Evolutionary conservation across 1,140 invertebrate genomes (phyloP).

Genomic region (Pachypeltis micranthus): DNA sequence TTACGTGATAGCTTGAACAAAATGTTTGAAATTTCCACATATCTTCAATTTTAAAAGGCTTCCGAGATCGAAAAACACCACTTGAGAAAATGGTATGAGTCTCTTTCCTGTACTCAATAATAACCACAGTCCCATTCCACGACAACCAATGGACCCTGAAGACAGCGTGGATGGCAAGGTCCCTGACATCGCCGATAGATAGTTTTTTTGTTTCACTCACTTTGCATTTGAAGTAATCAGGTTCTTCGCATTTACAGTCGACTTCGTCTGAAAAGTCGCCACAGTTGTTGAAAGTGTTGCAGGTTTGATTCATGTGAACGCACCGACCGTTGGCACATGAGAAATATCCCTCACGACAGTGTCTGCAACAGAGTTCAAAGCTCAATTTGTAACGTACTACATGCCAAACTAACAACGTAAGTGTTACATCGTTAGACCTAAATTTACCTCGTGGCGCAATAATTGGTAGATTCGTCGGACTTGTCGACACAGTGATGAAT

Average conservation of each 20-base stretch:
- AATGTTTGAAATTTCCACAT: no score
- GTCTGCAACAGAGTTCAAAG: neutral
- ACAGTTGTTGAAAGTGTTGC: constrained; percentile 36
- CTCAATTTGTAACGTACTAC: no score
- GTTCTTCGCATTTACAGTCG: constrained; percentile 18
- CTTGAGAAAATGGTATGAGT: no score
- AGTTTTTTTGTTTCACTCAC: neutral
- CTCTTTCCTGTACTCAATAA: no score
- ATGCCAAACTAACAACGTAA: no score
- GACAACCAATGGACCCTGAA: no score
- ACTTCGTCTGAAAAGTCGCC: constrained; percentile 35
- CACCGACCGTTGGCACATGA: constrained; percentile 42
- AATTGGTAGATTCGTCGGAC: constrained; percentile 52
- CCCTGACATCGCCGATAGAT: neutral
- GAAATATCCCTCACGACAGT: constrained; percentile 3
- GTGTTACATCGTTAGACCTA: neutral
- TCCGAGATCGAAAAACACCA: no score
- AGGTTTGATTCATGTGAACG: constrained; percentile 33
- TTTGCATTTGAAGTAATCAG: neutral
- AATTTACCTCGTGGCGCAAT: constrained; percentile 25
- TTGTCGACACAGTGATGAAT: constrained; percentile 56
- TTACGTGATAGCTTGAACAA: no score
- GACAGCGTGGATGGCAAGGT: constrained; percentile 10
- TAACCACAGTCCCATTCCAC: no score
- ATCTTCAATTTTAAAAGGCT: no score